These are phyloP conservation scores for Aleadryas rufinucha DNA, from an alignment of 2,113 vertebrate genomes.

Conservation along the genomic window DNA sequence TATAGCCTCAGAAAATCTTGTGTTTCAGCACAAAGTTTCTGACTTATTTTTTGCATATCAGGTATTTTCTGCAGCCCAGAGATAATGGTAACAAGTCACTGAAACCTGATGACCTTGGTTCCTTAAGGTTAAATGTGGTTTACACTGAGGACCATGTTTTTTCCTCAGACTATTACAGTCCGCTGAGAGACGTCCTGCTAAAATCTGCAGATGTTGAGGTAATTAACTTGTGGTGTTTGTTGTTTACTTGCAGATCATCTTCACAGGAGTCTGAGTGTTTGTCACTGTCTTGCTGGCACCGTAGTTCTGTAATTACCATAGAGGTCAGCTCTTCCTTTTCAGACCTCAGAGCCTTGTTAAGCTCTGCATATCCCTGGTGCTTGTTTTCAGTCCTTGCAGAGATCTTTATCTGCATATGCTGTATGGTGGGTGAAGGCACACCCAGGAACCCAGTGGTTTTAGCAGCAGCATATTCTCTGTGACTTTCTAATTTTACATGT, in stretches of 20 bases:
- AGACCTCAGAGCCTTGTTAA: background rate
- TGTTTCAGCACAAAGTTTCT: background rate
- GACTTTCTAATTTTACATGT: background rate
- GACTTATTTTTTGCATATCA: slow-evolving; percentile 53
- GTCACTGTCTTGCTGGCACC: background rate
- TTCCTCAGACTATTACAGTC: slow-evolving; percentile 88
- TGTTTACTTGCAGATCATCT: background rate
- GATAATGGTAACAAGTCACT: slow-evolving; percentile 89
- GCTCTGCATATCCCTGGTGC: background rate
- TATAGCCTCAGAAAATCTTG: background rate
- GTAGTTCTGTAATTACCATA: background rate
- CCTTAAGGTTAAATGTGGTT: slow-evolving; percentile 92
- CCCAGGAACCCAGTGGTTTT: slow-evolving; percentile 38
- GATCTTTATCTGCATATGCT: slow-evolving; percentile 30
- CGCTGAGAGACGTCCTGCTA: slow-evolving; percentile 88
- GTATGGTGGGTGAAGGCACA: slow-evolving; percentile 36
- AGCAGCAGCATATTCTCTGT: background rate
- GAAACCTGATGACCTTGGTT: slow-evolving; percentile 94
- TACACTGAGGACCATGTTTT: slow-evolving; percentile 99
- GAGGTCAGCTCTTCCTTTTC: background rate
- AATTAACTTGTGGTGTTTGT: slow-evolving; percentile 4
- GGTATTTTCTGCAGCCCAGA: slow-evolving; percentile 97
- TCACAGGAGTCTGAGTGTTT: background rate
- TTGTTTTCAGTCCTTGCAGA: slow-evolving; percentile 39
- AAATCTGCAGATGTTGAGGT: slow-evolving; percentile 90